These are phyloP conservation scores for Pangasius djambal DNA, from an alignment of 2,797 vertebrate species.

Conservation along the genomic window DNA sequence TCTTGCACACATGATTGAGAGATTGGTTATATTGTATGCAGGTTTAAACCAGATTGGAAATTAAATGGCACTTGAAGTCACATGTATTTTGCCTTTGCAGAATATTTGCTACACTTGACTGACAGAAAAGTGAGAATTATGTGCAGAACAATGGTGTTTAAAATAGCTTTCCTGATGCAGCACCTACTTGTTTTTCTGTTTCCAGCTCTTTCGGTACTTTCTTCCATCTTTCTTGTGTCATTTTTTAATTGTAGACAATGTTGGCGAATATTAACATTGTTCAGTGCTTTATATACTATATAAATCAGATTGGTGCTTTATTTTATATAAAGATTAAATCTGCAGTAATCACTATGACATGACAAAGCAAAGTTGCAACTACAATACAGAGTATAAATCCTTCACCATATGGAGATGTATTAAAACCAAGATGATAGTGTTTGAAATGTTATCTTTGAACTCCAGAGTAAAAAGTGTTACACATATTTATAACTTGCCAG, in stretches of 20 bases:
- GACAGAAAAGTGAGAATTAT: constrained; percentile 63
- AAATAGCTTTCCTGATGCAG: constrained; percentile 7
- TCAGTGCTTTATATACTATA: not conserved
- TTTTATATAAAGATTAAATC: not conserved
- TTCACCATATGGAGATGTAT: constrained; percentile 33
- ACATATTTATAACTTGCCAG: constrained; percentile 27
- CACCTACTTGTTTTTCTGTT: no score
- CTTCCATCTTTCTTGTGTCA: not conserved
- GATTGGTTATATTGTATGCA: constrained; percentile 51
- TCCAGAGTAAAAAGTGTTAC: constrained; percentile 21
- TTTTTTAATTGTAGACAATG: constrained; percentile 26
- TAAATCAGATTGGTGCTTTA: not conserved
- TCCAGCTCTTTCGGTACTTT: not conserved
- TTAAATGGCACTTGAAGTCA: constrained; percentile 68
- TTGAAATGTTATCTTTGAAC: not conserved
- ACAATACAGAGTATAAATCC: constrained; percentile 33
- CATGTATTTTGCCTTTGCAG: not conserved
- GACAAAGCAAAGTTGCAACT: constrained; percentile 13
- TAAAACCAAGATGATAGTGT: constrained; percentile 5
- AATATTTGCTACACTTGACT: constrained; percentile 45
- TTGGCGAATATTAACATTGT: constrained; percentile 21
- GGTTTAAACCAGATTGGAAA: constrained; percentile 73
- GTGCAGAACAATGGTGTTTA: constrained; percentile 33
- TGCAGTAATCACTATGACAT: not conserved
- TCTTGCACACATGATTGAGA: not conserved